These are phyloP conservation scores for Pristionchus maxplancki DNA, from an alignment of 2,888 invertebrate species.

Conservation along the genomic window DNA sequence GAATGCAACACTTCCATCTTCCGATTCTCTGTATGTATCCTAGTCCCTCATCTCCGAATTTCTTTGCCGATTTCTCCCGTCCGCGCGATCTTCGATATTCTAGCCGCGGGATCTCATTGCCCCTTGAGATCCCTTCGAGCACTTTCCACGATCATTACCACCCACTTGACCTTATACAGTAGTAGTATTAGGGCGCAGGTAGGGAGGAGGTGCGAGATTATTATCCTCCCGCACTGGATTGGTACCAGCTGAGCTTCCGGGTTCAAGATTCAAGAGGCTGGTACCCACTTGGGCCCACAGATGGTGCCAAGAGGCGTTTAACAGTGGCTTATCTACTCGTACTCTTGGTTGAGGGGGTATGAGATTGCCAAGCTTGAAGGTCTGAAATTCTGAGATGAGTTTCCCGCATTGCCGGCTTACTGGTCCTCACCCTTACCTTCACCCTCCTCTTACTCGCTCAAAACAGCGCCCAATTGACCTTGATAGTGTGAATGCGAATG, in stretches of 20 bases:
- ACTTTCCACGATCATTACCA: slow-evolving; percentile 40
- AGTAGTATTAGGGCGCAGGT: slow-evolving; percentile 18
- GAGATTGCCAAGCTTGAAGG: not conserved
- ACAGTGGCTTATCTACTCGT: slow-evolving; percentile 4
- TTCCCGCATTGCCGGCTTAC: not conserved
- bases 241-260: slow-evolving; percentile 20
- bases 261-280: slow-evolving; percentile 23
- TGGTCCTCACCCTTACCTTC: not conserved
- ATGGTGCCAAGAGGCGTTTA: not conserved
- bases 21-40: no score
- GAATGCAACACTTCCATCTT: no score
- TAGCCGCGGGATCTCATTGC: not conserved
- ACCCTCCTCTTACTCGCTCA: not conserved
- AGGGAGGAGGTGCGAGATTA: not conserved
- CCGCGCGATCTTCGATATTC: not conserved
- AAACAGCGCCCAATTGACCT: slow-evolving; percentile 43
- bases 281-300: not conserved
- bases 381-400: not conserved
- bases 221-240: not conserved
- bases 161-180: slow-evolving; percentile 46
- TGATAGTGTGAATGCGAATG: slow-evolving; percentile 30
- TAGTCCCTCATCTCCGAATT: not conserved
- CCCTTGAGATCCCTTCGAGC: slow-evolving; percentile 17
- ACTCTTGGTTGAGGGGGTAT: not conserved
- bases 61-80: not conserved